A percentile compares a stretch with the other conserved stretches of the same genome.
These are phyloP conservation scores for Ormyrus rosae DNA, from an alignment of 2,888 invertebrate species.

Conservation along the genomic window DNA sequence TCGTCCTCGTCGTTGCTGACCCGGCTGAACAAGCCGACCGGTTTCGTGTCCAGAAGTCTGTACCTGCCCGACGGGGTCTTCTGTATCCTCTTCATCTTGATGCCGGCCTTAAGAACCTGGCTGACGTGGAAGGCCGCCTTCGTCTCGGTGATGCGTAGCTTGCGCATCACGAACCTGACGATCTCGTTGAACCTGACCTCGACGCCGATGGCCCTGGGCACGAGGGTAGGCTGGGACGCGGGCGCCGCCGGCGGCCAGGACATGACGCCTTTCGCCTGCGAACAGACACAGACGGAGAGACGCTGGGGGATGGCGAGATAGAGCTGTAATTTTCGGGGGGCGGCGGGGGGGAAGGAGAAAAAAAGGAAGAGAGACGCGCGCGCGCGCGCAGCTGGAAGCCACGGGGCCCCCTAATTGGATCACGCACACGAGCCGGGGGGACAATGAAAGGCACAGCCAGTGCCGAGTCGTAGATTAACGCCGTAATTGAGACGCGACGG, in stretches of 20 bases:
- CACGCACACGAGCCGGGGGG: conserved; percentile 60
- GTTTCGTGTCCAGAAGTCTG: conserved; percentile 58
- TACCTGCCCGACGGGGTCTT: conserved; percentile 64
- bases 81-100: conserved; percentile 66
- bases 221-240: neutral
- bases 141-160: conserved; percentile 63
- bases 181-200: conserved; percentile 65
- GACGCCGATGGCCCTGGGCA: neutral
- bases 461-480: conserved; percentile 71
- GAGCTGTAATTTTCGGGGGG: conserved; percentile 46
- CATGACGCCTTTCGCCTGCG: no score
- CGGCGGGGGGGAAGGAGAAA: neutral
- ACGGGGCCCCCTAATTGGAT: conserved; percentile 67
- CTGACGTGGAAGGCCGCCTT: conserved; percentile 65
- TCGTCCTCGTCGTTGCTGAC: conserved; percentile 62
- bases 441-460: conserved; percentile 23
- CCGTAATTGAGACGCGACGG: conserved; percentile 71
- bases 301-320: conserved; percentile 7
- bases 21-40: conserved; percentile 50
- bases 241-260: neutral
- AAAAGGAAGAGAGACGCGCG: neutral
- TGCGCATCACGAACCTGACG: conserved; percentile 68
- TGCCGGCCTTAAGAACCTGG: conserved; percentile 67
- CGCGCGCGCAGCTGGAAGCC: conserved; percentile 48
- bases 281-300: no score